A percentile compares a stretch with the other conserved stretches of the same genome.
These are phyloP conservation scores for Spinibarbus caldwelli DNA, from an alignment of 2,797 vertebrate species.

Conservation along the genomic window DNA sequence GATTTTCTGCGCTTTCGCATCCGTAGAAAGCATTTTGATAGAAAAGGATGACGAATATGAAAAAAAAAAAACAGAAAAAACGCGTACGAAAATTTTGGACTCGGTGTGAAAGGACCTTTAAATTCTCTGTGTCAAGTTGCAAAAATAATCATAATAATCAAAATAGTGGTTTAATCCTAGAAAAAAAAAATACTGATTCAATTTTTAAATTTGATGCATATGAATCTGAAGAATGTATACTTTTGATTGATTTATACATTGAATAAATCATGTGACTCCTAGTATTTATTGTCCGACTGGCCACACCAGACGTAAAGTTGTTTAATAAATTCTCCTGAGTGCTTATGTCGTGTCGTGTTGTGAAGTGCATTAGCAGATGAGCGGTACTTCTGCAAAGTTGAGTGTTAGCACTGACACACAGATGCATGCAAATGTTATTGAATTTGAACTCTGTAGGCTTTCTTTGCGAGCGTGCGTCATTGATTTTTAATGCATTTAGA, in stretches of 20 bases:
- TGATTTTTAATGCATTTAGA: slow-evolving; percentile 49
- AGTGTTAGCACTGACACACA: neutral
- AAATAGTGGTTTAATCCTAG: no score
- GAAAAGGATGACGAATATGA: no score
- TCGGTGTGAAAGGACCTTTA: no score
- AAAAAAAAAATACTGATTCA: no score
- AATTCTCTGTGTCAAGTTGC: no score
- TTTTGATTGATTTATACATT: neutral
- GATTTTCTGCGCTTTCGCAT: no score
- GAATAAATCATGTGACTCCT: neutral
- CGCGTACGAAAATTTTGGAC: no score
- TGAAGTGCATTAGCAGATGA: neutral
- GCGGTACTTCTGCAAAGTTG: neutral
- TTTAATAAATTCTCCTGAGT: neutral
- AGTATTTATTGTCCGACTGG: neutral
- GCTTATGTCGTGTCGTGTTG: neutral
- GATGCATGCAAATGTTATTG: neutral
- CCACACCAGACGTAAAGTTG: neutral
- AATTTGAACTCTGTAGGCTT: neutral
- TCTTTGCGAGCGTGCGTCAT: slow-evolving; percentile 28
- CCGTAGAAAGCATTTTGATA: no score
- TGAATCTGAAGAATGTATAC: neutral
- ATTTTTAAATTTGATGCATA: neutral
- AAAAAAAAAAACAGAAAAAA: no score
- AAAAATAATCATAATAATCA: no score